A percentile compares a stretch with the other conserved stretches of the same genome.
Evolutionary conservation across 2,113 vertebrate species (phyloP).

Genomic region (Tetrax tetrax): DNA sequence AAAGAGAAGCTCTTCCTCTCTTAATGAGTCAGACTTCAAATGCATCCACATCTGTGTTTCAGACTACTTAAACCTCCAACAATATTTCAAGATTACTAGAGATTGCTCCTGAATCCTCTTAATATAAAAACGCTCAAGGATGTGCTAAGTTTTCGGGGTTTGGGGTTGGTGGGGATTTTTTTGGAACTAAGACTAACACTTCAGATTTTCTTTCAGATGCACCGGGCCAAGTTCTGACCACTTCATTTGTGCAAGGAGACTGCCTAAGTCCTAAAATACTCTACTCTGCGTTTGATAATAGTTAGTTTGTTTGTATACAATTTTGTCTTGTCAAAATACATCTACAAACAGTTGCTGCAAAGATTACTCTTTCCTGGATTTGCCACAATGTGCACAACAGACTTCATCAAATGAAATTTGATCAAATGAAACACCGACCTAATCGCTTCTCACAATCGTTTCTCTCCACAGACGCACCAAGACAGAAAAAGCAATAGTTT

Average conservation of each 20-base stretch:
- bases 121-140: background rate
- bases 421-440: background rate
- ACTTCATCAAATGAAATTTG: background rate
- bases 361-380: background rate
- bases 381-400: background rate
- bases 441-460: background rate
- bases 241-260: background rate
- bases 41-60: background rate
- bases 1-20: background rate
- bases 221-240: background rate
- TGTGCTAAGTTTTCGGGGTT: background rate
- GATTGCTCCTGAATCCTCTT: background rate
- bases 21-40: background rate
- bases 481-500: background rate
- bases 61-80: background rate
- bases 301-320: background rate
- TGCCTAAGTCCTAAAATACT: background rate
- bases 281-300: background rate
- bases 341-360: background rate
- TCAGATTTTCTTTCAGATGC: background rate
- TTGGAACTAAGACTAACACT: background rate
- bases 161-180: background rate
- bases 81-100: background rate
- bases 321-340: background rate
- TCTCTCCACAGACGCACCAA: background rate